A percentile compares a stretch with the other conserved stretches of the same genome.
Evolutionary conservation across 2,888 invertebrate species (phyloP).

Genomic region (Opisthograptis luteolata): DNA sequence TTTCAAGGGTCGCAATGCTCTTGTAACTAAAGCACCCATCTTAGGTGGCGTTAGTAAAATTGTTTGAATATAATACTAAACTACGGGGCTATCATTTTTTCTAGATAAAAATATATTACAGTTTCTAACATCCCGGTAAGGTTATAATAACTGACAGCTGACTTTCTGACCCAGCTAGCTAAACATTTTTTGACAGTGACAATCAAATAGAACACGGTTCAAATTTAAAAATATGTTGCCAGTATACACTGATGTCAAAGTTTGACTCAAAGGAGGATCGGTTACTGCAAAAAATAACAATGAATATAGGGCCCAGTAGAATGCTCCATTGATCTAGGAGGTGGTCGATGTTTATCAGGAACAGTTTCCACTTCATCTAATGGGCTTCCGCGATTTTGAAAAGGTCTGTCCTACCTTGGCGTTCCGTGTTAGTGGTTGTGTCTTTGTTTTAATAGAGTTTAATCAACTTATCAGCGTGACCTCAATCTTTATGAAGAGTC

Average conservation of each 20-base stretch:
- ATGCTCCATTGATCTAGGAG: too few relatives aligned
- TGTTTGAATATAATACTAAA: slow-evolving; percentile 29
- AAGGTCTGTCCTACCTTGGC: too few relatives aligned
- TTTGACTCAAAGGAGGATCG: neutral
- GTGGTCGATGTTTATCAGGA: too few relatives aligned
- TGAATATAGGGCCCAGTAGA: too few relatives aligned
- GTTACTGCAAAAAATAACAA: neutral
- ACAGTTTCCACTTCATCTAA: too few relatives aligned
- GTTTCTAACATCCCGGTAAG: slow-evolving; percentile 39
- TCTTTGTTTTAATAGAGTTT: too few relatives aligned
- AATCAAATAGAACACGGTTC: slow-evolving; percentile 30
- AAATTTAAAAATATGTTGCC: slow-evolving; percentile 37
- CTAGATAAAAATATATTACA: slow-evolving; percentile 18
- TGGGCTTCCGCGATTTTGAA: too few relatives aligned
- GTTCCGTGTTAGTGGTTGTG: too few relatives aligned
- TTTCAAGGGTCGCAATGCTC: slow-evolving; percentile 84
- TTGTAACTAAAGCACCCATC: slow-evolving; percentile 88
- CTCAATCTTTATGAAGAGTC: too few relatives aligned
- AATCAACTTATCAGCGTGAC: too few relatives aligned
- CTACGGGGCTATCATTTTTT: slow-evolving; percentile 41
- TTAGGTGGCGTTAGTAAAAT: slow-evolving; percentile 66
- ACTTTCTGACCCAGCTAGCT: too few relatives aligned
- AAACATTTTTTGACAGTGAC: slow-evolving; percentile 15
- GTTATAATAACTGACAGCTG: slow-evolving; percentile 45
- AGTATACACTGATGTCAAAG: slow-evolving; percentile 4